Base-by-base conservation (phyloP, 2,797 vertebrate species). In the Falco peregrinus region DNA sequence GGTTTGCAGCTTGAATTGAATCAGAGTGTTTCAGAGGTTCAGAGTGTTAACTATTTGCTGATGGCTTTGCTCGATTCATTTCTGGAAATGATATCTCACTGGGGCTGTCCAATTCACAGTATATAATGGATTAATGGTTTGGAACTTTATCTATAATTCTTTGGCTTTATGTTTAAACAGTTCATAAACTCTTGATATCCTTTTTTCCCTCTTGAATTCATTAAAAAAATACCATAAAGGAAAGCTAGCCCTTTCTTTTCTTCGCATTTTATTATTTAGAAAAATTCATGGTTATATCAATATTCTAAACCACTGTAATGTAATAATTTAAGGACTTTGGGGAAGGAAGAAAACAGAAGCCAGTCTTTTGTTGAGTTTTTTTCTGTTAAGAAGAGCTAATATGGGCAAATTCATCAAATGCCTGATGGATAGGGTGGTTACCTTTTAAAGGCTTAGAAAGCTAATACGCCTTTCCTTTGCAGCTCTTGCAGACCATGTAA, bases 141-240 rank as follows among this genome's bases (percentile, higher is more conserved):
- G 53, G 96, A 97, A 97, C 96, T 95, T 96, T 96, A 97, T 96
- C 95, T 95, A 90, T 96, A 96, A 97, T 93, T 96, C 94, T 90
- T 86, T 51, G 69, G 87, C 90, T 97, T 96, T 97, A 97, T 97
- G 83, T 97, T 97, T 95, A 87, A 97, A 97, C 96, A 97, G 94
- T 96, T 97, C 97, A 95, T 96, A 97, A 98, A 97, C 81, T 96
- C 93, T 87, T 95, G 87, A 97, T 97, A 97, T 96, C 81, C 79
- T 45, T 79, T 96, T 95, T 87, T 51, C 87, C 67, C 93, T 76
- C 86, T 91, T 96, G 97, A 97, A 93, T 95, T 97, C 83, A 91
- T 92, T 95, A 97, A 93, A 47, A 88, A 93, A 93, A 94, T 92
- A 75, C 64, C 54, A 65, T 92, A 92, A 95, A 91, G 76, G 64